Evolutionary conservation across 30 jellyfish, hydroid and myxozoan species (phyloP), one percentile per base, ranked within the genome.

Genomic region (Aurelia aurita complex sp. Pacific): DNA sequence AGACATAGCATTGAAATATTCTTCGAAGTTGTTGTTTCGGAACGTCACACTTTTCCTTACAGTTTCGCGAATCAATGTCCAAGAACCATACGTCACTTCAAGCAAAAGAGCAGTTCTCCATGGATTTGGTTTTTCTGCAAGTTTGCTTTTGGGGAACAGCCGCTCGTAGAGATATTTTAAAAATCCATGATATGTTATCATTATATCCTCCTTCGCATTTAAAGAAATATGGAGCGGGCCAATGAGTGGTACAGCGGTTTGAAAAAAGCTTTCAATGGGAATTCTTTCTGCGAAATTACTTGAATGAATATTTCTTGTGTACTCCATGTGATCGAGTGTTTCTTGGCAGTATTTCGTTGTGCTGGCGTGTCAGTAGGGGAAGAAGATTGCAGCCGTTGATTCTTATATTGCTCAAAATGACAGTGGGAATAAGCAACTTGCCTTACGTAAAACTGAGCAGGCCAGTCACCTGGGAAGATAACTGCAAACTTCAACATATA

Each of bases 111-210:
- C 33, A 15, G 84, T 40, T 50, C 73, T 46, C 84, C 84, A 74
- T 74, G 84, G 84, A 3, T 74, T 74, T 74, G 84, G 84, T 46
- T 74, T 76, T 35, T 76, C 86, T 35, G 86, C 86, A 5, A 76
- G 73, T 51, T 76, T 76, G 16, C 55, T 35, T 76, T 60, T 60
- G 40, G 76, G 75, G 59, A 76, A 76, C 32, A 76, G 23, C 8
- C 64, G 33, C 36, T 76, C 64, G 13, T 76, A 76, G 52, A 76
- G 5, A 76, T 76, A 76, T 36, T 76, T 46, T 18, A 76, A 76
- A 36, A 76, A 76, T 29, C 72, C 52, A 76, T 57, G 86, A 33
- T 10, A 76, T 67, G 60, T 76, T 54, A 17, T 50, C 86, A 76
- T 76, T 11, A 76, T 16, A 60, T 61, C 55, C 60, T 76, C 64